Conservation (phyloP, 2,888 invertebrate genomes). For the Cecidostiba fungosa region DNA sequence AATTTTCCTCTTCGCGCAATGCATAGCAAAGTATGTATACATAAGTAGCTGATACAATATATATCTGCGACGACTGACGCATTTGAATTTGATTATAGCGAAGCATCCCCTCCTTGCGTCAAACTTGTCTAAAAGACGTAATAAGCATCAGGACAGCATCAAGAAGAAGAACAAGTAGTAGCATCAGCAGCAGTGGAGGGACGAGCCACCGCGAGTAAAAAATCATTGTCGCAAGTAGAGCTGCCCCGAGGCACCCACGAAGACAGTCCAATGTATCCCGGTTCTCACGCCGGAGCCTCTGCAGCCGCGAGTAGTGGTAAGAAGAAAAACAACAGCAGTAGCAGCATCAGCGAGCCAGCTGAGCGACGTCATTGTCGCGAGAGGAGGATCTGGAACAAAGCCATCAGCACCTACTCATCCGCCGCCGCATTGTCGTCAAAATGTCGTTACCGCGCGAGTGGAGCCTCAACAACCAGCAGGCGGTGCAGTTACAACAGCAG, state of each 20-base stretch:
- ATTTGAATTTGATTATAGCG: too few species aligned
- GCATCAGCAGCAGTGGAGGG: too few species aligned
- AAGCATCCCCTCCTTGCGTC: too few species aligned
- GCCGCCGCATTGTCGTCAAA: constrained; percentile 64
- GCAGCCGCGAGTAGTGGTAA: constrained; percentile 65
- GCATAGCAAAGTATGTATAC: too few species aligned
- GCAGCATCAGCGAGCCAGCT: constrained; percentile 66
- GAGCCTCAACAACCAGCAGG: constrained; percentile 79
- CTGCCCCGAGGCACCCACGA: constrained; percentile 66
- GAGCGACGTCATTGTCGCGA: constrained; percentile 27
- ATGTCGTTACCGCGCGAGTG: constrained; percentile 85
- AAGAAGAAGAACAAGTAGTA: too few species aligned
- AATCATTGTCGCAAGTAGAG: background rate
- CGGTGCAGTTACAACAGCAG: background rate
- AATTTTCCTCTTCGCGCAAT: too few species aligned
- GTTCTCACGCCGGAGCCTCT: constrained; percentile 74
- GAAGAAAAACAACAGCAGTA: constrained; percentile 37
- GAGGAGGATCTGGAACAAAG: background rate
- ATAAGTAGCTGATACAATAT: too few species aligned
- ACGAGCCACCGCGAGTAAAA: constrained; percentile 11
- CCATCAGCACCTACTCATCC: too few species aligned
- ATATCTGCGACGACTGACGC: too few species aligned
- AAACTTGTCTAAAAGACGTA: too few species aligned
- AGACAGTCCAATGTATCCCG: constrained; percentile 79
- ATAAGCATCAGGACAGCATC: too few species aligned